These are phyloP conservation scores for Lycaena phlaeas DNA, from an alignment of 2,888 invertebrate genomes.

Conservation along the genomic window DNA sequence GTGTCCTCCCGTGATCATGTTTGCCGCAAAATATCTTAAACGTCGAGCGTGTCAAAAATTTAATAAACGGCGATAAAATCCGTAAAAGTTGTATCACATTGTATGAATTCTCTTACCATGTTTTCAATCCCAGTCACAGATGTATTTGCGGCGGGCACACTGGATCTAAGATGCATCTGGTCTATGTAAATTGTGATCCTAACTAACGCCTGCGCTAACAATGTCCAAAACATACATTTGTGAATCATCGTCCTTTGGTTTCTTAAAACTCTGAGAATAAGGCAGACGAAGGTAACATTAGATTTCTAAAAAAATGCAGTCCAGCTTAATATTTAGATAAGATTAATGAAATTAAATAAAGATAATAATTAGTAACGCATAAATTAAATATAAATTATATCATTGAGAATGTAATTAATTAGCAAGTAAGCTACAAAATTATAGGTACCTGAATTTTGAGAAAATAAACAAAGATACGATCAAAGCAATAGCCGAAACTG, in stretches of 20 bases:
- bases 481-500: slow-evolving; percentile 82
- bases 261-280: neutral
- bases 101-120: too few relatives aligned
- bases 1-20: too few relatives aligned
- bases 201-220: neutral
- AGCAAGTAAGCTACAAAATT: neutral
- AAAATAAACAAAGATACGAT: slow-evolving; percentile 86
- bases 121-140: neutral
- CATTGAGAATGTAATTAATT: too few relatives aligned
- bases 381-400: too few relatives aligned
- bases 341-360: too few relatives aligned
- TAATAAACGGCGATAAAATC: too few relatives aligned
- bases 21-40: too few relatives aligned
- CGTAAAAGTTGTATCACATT: too few relatives aligned
- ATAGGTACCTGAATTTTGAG: slow-evolving; percentile 81
- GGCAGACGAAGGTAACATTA: neutral
- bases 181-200: slow-evolving; percentile 1
- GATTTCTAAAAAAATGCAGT: neutral
- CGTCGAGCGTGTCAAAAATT: too few relatives aligned
- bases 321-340: too few relatives aligned
- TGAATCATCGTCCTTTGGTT: slow-evolving; percentile 1
- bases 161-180: neutral
- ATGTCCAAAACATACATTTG: slow-evolving; percentile 3
- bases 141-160: too few relatives aligned
- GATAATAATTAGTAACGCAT: too few relatives aligned